These are phyloP conservation scores for Cecidostiba fungosa DNA, from an alignment of 2,888 invertebrate genomes.

Conservation along the genomic window DNA sequence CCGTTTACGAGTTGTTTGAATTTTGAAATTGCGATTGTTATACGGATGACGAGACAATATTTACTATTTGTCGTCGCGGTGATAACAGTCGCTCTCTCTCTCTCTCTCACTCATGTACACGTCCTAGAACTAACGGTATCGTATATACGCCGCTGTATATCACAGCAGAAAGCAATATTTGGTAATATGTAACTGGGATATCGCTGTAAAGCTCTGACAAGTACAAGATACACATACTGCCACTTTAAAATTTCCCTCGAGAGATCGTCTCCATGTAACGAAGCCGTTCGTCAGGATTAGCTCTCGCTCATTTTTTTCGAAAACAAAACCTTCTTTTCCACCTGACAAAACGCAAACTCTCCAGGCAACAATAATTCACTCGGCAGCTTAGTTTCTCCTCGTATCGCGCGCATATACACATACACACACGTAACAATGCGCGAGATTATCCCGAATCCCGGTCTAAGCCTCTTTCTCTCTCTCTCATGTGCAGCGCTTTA, in stretches of 20 bases:
- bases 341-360: neutral
- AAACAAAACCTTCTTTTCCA: neutral
- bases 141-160: too few relatives aligned
- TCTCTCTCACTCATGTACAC: neutral
- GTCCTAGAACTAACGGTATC: neutral
- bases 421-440: neutral
- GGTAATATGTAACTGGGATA: neutral
- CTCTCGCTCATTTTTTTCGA: neutral
- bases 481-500: neutral
- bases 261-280: too few relatives aligned
- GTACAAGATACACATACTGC: too few relatives aligned
- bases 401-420: neutral
- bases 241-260: too few relatives aligned
- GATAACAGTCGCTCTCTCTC: neutral
- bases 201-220: too few relatives aligned
- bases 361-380: constrained; percentile 8
- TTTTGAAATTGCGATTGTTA: neutral
- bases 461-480: neutral
- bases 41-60: neutral
- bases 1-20: neutral
- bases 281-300: neutral
- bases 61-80: neutral
- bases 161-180: neutral
- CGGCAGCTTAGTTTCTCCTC: neutral
- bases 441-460: constrained; percentile 15